Conservation (phyloP, 2,888 invertebrate genomes). For the Esperia sulphurella region DNA sequence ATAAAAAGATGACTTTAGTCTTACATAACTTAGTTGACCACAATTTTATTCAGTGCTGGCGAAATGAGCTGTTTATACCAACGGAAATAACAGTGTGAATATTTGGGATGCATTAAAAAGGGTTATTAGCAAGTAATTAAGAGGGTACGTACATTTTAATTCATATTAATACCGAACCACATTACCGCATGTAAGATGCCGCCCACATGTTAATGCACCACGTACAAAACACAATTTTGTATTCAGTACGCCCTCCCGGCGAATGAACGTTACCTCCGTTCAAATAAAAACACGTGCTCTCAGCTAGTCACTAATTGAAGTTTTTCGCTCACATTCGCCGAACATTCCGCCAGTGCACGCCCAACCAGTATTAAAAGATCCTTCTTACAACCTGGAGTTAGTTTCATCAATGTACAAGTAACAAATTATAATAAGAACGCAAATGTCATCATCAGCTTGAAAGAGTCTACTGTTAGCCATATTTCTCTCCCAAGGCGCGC, state of each 20-base stretch:
- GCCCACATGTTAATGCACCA: slow-evolving; percentile 4
- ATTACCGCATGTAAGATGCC: background rate
- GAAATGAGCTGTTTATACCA: no score
- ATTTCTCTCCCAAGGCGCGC: no score
- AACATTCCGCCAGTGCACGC: slow-evolving; percentile 11
- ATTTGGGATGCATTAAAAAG: no score
- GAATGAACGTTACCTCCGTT: slow-evolving; percentile 4
- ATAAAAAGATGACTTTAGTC: no score
- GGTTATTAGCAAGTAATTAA: no score
- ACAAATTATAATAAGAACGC: no score
- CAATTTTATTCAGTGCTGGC: no score
- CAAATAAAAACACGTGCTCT: slow-evolving; percentile 12
- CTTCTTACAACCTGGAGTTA: slow-evolving; percentile 1
- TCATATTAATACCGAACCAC: background rate
- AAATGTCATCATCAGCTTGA: no score
- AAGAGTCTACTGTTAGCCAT: no score
- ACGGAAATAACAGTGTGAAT: no score
- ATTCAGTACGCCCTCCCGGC: slow-evolving; percentile 9
- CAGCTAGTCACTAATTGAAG: slow-evolving; percentile 31
- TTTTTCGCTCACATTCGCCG: slow-evolving; percentile 21
- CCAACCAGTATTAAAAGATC: slow-evolving; percentile 10
- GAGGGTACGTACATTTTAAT: background rate
- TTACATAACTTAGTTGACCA: no score
- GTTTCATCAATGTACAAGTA: no score
- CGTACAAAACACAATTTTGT: slow-evolving; percentile 8